These are phyloP conservation scores for Danio jaintianensis DNA, from an alignment of 2,797 vertebrate species.

Conservation along the genomic window DNA sequence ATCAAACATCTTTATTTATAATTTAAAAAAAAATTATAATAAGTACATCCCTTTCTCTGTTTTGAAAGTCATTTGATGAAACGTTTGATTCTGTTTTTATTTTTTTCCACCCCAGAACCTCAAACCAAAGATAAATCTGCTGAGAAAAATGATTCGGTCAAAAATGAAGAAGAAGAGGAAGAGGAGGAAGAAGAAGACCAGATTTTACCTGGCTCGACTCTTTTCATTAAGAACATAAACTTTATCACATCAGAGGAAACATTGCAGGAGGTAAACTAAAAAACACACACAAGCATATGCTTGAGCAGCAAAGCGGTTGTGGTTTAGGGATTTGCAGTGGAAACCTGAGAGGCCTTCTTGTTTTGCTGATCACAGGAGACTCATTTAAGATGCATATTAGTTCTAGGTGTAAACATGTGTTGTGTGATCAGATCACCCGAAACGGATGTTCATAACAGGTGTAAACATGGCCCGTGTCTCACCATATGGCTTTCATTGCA, in stretches of 20 bases:
- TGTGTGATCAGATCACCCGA: background rate
- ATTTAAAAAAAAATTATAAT: too few species aligned
- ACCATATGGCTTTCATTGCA: constrained; percentile 32
- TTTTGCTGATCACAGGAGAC: background rate
- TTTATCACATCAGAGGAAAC: constrained; percentile 89
- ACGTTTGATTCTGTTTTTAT: background rate
- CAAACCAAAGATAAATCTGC: constrained; percentile 32
- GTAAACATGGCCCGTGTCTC: background rate
- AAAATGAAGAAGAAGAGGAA: constrained; percentile 41
- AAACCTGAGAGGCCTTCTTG: background rate
- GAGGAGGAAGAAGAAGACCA: constrained; percentile 82
- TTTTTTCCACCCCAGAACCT: background rate
- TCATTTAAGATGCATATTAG: background rate
- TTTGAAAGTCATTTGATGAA: too few species aligned
- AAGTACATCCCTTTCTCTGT: too few species aligned
- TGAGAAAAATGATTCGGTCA: constrained; percentile 47
- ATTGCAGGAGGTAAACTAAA: constrained; percentile 80
- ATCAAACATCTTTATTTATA: too few species aligned
- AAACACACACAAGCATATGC: background rate
- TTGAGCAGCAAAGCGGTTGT: background rate
- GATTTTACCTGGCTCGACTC: constrained; percentile 85
- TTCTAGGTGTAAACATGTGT: constrained; percentile 6
- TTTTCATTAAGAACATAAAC: constrained; percentile 96
- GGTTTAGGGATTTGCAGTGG: background rate
- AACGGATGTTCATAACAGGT: constrained; percentile 17